Evolutionary conservation across 2,113 vertebrate genomes (phyloP), one percentile per base, ranked within the genome.

Genomic region (Dryoscopus gambensis): DNA sequence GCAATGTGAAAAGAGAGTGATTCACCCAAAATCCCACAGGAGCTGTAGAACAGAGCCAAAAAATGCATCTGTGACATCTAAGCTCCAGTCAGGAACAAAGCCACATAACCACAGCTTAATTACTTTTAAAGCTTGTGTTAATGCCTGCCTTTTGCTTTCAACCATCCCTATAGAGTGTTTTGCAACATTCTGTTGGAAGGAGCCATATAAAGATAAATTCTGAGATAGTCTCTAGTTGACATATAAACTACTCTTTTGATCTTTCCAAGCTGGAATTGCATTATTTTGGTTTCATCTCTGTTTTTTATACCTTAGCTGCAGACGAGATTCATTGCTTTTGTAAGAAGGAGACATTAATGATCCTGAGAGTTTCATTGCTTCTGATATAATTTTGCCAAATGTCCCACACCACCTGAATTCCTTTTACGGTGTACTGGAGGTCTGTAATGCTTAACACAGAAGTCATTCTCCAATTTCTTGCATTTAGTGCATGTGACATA

Each of bases 401-500:
- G 69, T 85, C 89, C 85, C 57, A 68, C 63, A 63, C 79, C 50
- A 85, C 89, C 93, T 94, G 78, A 95, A 93, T 85, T 78, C 73
- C 46, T 94, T 95, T 93, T 85, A 49, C 81, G 73, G 23, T 39
- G n/a, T 21, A 4, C 35, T 23, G 44, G 65, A 64, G 52, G 33
- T 89, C 62, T 95, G 57, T 70, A 79, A 71, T 59, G 90, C 21
- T 95, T 91, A 92, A 81, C 81, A 87, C 47, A 84, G 91, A 88
- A 77, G 73, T 86, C 62, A 70, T 95, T 91, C 90, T 95, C 15
- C 49, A 40, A 68, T 95, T 59, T 81, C 57, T 88, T 75, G 44
- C 89, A 84, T 93, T 97, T 97, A 92, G 85, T 49, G 5, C 67
- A 59, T n/a, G 49, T 96, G 71, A 95, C 91, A 97, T 95, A 95